phyloP scores from a whole-genome alignment of 2,888 invertebrate genomes.

The Lepeophtheirus nordmannii region DNA sequence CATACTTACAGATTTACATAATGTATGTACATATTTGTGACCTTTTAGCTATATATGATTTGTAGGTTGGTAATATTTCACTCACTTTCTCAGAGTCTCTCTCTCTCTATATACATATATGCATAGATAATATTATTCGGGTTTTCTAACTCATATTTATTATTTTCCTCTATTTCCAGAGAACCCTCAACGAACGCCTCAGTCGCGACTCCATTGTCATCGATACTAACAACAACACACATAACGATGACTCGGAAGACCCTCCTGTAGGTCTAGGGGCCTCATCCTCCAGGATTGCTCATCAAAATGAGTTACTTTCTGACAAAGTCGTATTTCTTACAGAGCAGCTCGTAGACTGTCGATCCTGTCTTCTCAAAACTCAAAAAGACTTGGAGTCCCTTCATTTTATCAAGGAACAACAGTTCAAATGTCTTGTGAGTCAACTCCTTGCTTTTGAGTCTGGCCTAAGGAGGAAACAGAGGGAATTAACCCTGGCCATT shows the following conservation, averaged over 20 bases:
- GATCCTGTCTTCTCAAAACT: background rate
- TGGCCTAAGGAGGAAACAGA: conserved; percentile 3
- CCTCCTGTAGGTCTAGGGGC: background rate
- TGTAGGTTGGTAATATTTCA: too few species aligned
- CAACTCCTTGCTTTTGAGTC: conserved; percentile 20
- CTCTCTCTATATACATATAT: too few species aligned
- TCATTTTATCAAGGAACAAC: background rate
- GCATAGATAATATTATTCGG: too few species aligned
- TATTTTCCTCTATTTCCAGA: background rate
- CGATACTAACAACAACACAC: background rate
- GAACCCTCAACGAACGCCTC: background rate
- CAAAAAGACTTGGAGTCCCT: conserved; percentile 1
- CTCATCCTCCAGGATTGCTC: background rate
- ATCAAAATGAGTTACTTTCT: background rate
- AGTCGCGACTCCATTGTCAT: background rate
- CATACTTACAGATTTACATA: too few species aligned
- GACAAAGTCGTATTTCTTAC: too few species aligned
- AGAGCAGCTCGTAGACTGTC: conserved; percentile 1
- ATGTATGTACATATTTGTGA: too few species aligned
- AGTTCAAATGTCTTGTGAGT: background rate
- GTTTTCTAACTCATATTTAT: too few species aligned
- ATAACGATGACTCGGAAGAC: background rate
- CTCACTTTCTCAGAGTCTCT: too few species aligned
- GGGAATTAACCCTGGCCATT: background rate
- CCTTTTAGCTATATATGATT: too few species aligned